Conservation (phyloP, 2,113 vertebrate genomes). For the Aythya baeri region DNA sequence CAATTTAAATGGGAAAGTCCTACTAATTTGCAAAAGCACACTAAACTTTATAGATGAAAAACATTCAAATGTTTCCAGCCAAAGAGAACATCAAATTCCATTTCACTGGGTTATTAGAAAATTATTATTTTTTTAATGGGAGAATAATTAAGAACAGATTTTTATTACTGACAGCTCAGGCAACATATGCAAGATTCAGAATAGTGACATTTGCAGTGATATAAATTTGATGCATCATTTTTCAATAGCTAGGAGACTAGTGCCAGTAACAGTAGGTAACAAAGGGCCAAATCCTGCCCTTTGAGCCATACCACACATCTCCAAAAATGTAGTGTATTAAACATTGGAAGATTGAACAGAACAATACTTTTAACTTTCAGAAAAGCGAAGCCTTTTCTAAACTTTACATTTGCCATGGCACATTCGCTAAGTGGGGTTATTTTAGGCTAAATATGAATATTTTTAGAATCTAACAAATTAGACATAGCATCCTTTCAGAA, state of each 20-base stretch:
- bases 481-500: conserved; percentile 9
- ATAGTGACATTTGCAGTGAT: conserved; percentile 43
- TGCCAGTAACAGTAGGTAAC: conserved; percentile 36
- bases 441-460: conserved; percentile 30
- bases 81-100: conserved; percentile 26
- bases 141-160: conserved; percentile 58
- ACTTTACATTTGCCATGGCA: not conserved
- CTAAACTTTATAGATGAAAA: not conserved
- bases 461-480: conserved; percentile 51
- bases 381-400: not conserved
- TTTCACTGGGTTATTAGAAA: not conserved
- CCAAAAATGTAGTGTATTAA: not conserved
- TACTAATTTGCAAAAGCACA: conserved; percentile 4
- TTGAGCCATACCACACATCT: not conserved
- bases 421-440: conserved; percentile 17
- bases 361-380: not conserved
- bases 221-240: conserved; percentile 47
- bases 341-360: not conserved
- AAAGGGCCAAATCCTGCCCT: conserved; percentile 18
- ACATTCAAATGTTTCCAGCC: not conserved
- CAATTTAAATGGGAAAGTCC: not conserved
- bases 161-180: conserved; percentile 52
- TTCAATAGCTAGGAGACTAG: conserved; percentile 7
- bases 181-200: conserved; percentile 42
- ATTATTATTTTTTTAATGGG: conserved; percentile 10